Base-by-base conservation (phyloP, 2,797 vertebrate species). In the Hybognathus amarus region DNA sequence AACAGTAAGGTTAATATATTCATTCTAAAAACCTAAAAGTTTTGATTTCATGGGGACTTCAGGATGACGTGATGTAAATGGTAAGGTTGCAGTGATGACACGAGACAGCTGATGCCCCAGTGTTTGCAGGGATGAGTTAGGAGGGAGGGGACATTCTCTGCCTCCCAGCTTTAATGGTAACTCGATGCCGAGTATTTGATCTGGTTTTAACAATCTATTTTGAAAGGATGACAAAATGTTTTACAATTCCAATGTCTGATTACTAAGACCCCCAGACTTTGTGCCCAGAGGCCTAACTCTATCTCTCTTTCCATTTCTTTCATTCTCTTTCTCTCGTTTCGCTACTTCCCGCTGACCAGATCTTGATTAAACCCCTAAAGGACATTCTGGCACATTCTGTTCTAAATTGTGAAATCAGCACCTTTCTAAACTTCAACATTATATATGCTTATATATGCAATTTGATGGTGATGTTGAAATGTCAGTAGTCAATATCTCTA, bases 191-290 rank as follows among this genome's bases (percentile, higher is more conserved):
- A 77, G 87, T 86, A 88, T 91, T 91, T 91, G 87, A 91, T 91
- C 85, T 91, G 90, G 90, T 90, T 90, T 90, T 79, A 90, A 88
- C 71, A 87, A 88, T 91, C 91, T 92, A 92, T 92, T 93, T 92
- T 90, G 84, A 91, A 90, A 88, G 77, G 78, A 91, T 91, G 91
- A 92, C 90, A 90, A 88, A 87, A 87, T 73, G 27, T 90, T 91
- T 83, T 77, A 89, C 82, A 82, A 86, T 89, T 86, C 86, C 85
- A 83, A 85, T 45, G 85, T 84, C 88, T 75, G 85, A 89, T 90
- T 90, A 90, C 73, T 88, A 87, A 89, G 80, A 86, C 88, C 84
- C 42, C 38, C 45, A 33, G 64, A 74, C 83, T 84, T 81, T 50
- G 61, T 77, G 68, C 76, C 83, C 67, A n/a, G 67, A 30, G 84